These are phyloP conservation scores for Zophobas morio DNA, from an alignment of 1,140 invertebrate genomes.

Conservation along the genomic window DNA sequence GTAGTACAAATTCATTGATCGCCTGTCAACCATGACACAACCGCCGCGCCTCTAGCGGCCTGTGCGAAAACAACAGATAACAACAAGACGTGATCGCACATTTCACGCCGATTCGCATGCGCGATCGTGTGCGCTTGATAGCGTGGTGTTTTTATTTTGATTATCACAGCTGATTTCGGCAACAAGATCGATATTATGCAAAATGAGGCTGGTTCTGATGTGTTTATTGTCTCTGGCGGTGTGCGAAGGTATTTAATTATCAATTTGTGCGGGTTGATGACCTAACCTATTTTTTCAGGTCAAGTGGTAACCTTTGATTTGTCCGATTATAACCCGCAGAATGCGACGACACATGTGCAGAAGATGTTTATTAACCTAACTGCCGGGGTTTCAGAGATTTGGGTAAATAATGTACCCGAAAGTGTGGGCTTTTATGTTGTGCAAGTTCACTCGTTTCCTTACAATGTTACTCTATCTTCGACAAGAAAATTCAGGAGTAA, in stretches of 20 bases:
- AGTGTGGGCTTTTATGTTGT: slow-evolving; percentile 74
- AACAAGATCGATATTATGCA: neutral
- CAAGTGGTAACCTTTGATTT: slow-evolving; percentile 42
- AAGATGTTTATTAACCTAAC: slow-evolving; percentile 29
- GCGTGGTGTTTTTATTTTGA: slow-evolving; percentile 13
- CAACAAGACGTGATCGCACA: slow-evolving; percentile 8
- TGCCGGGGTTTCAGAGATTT: slow-evolving; percentile 62
- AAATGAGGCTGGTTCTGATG: slow-evolving; percentile 1
- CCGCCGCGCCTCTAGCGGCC: slow-evolving; percentile 42
- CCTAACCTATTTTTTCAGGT: slow-evolving; percentile 15
- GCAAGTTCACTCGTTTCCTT: slow-evolving; percentile 77
- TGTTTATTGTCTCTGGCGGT: slow-evolving; percentile 8
- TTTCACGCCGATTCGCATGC: neutral
- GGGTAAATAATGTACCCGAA: slow-evolving; percentile 69
- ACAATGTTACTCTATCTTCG: slow-evolving; percentile 76
- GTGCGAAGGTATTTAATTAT: neutral
- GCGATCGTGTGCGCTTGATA: slow-evolving; percentile 4
- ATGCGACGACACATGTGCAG: neutral
- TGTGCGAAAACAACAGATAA: neutral
- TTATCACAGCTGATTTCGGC: slow-evolving; percentile 15
- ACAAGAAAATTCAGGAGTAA: slow-evolving; percentile 51
- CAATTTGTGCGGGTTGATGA: neutral
- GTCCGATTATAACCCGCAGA: slow-evolving; percentile 42
- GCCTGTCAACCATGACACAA: slow-evolving; percentile 76
- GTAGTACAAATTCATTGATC: slow-evolving; percentile 81